phyloP scores from a whole-genome alignment of 1,140 invertebrate genomes.

The Pogonus chalceus region DNA sequence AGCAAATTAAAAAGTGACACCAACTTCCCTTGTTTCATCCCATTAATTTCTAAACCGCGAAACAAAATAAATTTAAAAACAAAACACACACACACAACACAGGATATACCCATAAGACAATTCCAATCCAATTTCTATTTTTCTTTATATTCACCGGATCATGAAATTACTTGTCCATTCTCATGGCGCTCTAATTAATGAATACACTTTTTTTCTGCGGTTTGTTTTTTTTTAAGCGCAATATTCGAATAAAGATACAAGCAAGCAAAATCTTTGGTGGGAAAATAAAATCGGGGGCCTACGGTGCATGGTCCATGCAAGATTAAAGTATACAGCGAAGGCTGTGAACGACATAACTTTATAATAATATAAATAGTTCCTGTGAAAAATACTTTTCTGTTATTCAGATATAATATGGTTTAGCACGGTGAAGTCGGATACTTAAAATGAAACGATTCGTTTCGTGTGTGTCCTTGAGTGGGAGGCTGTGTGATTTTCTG shows the following conservation, averaged over 20 bases:
- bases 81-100: no score
- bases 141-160: neutral
- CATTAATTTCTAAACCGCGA: no score
- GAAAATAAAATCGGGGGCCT: no score
- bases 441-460: neutral
- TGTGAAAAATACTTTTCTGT: neutral
- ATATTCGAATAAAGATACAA: neutral
- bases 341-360: conserved; percentile 3
- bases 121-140: no score
- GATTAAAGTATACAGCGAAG: neutral
- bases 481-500: neutral
- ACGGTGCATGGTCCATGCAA: no score
- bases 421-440: neutral
- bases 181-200: neutral
- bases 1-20: no score
- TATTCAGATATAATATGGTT: neutral
- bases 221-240: neutral
- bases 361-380: conserved; percentile 6
- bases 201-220: neutral
- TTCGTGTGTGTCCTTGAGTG: conserved; percentile 2
- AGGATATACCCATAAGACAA: no score
- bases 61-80: no score
- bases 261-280: neutral
- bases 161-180: neutral
- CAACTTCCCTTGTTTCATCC: no score